Evolutionary conservation across 1,140 invertebrate species (phyloP).

Genomic region (Nixonia krombeini): DNA sequence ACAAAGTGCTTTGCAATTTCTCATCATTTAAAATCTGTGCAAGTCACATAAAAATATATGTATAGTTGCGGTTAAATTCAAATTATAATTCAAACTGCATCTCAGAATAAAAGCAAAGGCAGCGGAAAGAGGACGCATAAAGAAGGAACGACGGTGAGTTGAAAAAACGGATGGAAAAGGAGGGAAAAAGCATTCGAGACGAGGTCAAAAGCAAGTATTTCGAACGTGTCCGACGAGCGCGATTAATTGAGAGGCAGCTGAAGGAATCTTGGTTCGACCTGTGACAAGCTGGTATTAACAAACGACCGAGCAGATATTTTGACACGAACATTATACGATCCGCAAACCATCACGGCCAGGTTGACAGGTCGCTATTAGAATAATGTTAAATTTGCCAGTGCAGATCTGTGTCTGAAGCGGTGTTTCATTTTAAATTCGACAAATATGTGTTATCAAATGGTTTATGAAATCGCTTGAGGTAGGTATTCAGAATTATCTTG

Average conservation of each 20-base stretch:
- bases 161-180: conserved; percentile 7
- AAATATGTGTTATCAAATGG: no score
- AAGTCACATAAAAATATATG: conserved; percentile 3
- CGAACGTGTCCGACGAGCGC: conserved; percentile 36
- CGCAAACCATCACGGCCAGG: conserved; percentile 29
- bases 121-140: conserved; percentile 8
- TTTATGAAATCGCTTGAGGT: no score
- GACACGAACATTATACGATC: conserved; percentile 60
- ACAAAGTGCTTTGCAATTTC: conserved; percentile 2
- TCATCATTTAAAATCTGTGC: not conserved
- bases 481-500: no score
- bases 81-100: conserved; percentile 4
- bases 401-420: not conserved
- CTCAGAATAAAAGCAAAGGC: not conserved
- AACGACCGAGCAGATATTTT: conserved; percentile 48
- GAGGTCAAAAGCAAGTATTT: conserved; percentile 36
- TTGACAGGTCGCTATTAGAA: conserved; percentile 65
- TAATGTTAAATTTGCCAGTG: conserved; percentile 53
- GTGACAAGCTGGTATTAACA: conserved; percentile 58
- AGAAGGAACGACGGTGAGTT: not conserved
- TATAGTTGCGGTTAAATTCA: no score
- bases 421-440: no score
- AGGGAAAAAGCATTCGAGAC: conserved; percentile 18
- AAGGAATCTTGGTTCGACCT: conserved; percentile 36
- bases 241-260: conserved; percentile 57